Percentiles rank a stretch among this genome's conserved stretches.
Evolutionary conservation across 2,113 vertebrate species (phyloP).

Genomic region (Sapayoa aenigma): DNA sequence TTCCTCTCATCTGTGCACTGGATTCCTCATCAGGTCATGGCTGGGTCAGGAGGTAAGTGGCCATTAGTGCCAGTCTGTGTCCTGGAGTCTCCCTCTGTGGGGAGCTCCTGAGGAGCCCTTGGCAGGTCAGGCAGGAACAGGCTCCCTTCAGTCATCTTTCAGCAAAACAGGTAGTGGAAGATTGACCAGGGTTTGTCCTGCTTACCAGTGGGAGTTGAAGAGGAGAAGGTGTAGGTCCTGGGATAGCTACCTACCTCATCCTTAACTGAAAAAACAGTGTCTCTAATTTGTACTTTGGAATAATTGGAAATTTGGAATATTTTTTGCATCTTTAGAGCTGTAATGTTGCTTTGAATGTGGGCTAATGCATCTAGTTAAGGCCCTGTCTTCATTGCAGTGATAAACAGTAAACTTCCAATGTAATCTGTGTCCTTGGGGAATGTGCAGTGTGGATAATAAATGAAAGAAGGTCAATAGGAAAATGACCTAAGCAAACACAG

Average conservation of each 20-base stretch:
- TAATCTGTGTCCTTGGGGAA: not conserved
- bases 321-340: not conserved
- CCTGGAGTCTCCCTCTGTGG: not conserved
- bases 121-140: not conserved
- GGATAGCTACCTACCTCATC: not conserved
- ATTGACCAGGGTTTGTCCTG: not conserved
- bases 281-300: not conserved
- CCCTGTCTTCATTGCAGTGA: not conserved
- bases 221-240: not conserved
- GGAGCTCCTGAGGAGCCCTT: not conserved
- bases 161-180: not conserved
- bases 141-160: accelerated
- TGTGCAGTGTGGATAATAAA: not conserved
- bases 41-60: not conserved
- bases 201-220: not conserved
- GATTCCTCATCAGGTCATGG: not conserved
- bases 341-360: not conserved
- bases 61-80: not conserved
- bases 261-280: not conserved
- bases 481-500: not conserved
- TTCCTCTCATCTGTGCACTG: not conserved
- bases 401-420: not conserved
- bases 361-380: not conserved
- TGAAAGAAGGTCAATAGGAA: not conserved
- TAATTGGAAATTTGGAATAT: accelerated